Evolutionary conservation across 1,140 invertebrate species (phyloP), one percentile per base, ranked within the genome.

Genomic region (Calliphora vicina): DNA sequence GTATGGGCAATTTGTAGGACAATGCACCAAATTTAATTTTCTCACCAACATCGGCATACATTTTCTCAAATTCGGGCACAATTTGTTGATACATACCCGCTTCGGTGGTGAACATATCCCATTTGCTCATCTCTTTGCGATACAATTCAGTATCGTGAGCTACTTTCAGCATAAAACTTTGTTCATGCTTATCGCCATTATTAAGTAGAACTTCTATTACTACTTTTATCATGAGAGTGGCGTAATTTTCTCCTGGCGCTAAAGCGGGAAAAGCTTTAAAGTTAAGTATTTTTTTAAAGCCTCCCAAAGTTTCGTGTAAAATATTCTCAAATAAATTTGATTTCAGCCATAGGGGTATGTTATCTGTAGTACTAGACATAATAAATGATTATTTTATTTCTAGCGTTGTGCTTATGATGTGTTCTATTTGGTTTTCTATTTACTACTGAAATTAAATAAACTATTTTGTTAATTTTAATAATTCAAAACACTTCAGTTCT

Each of bases 11-110:
- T 57, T 85, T 82, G 80, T 85, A 88, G 10, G 43, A 83, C 45
- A 82, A 85, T 1, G 87, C 86, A 2, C 84, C 85, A 42, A 87
- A 87, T 15, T 72, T 76, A 0, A 87, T 50, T 9, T 85, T 15
- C 26, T 85, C 0, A 8, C 86, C 87, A 25, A 35, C 91, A 83
- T 81, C 87, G 26, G 43, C 92, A 89, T 84, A 87, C 84, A 88
- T 82, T 50, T 87, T 43, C 42, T 87, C 86, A 9, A 87, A 43
- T 57, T 87, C 86, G 2, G 86, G 85, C 2, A 85, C 61, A 10
- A 87, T 82, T 26, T 85, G 67, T 9, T 82, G 20, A 43, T 87
- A 88, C 10, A 88, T 85, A 26, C 84, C 82, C 0, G 83, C 43
- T 71, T 88, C 87, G 17, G 84, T 83, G 0, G 20, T 81, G 25